phyloP scores from a whole-genome alignment of 2,113 vertebrate species.

The Calidris pugnax region DNA sequence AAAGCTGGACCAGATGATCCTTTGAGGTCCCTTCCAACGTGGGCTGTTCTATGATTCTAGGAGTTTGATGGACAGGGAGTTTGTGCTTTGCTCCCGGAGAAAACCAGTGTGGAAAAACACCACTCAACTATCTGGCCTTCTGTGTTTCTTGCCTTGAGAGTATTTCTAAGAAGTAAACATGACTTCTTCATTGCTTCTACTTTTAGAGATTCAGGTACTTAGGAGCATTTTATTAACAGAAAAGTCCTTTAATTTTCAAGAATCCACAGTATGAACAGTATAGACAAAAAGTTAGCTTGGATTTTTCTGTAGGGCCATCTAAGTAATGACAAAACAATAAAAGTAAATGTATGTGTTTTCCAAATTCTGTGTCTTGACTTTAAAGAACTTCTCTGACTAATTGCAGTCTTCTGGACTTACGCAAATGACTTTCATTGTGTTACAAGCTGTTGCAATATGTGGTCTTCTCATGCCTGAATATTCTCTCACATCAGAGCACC shows the following conservation, averaged over 20 bases:
- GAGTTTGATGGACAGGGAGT: neutral
- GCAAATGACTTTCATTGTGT: neutral
- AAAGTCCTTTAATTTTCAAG: neutral
- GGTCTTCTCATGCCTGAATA: neutral
- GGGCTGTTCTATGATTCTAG: neutral
- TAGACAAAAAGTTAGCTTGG: neutral
- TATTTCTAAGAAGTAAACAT: neutral
- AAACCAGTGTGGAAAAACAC: neutral
- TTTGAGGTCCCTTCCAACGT: neutral
- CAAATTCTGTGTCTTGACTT: neutral
- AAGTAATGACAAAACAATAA: neutral
- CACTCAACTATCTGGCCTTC: neutral
- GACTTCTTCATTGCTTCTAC: neutral
- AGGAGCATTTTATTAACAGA: neutral
- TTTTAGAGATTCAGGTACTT: neutral
- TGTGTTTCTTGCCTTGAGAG: neutral
- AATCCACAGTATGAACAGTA: neutral
- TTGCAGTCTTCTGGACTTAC: neutral
- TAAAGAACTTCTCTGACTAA: neutral
- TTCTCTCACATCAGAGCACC: neutral
- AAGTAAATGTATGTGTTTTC: neutral
- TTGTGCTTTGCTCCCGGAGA: neutral
- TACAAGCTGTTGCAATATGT: constrained; percentile 8
- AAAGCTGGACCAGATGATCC: neutral
- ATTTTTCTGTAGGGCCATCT: neutral